Percentiles rank a stretch among this genome's conserved stretches.
Evolutionary conservation across 2,113 vertebrate species (phyloP).

Genomic region (Melanocharis versteri): DNA sequence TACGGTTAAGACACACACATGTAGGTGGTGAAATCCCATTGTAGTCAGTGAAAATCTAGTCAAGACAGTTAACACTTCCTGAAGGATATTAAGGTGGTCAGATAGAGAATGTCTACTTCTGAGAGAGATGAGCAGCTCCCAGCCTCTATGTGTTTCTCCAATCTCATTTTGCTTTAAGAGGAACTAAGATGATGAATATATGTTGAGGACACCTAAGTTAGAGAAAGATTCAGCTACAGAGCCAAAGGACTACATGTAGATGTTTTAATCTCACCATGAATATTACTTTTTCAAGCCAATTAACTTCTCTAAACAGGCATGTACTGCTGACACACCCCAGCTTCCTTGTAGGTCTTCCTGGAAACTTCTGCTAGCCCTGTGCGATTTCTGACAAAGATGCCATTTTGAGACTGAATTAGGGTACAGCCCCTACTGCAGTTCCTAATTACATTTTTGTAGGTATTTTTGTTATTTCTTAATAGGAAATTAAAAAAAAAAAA

Average conservation of each 20-base stretch:
- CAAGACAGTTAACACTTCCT: background rate
- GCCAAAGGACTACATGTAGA: background rate
- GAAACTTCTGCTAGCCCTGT: background rate
- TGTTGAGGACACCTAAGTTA: background rate
- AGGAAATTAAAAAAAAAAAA: background rate
- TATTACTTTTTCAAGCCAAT: background rate
- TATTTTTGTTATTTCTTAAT: background rate
- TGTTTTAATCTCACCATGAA: background rate
- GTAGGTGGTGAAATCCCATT: background rate
- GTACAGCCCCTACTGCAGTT: rapidly evolving
- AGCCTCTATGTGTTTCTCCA: background rate
- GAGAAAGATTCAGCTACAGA: background rate
- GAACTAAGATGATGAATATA: background rate
- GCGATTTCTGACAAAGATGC: background rate
- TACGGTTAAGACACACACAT: background rate
- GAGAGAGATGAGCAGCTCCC: background rate
- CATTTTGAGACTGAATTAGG: background rate
- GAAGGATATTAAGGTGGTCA: background rate
- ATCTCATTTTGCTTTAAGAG: background rate
- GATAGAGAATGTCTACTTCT: background rate
- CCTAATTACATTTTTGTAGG: background rate
- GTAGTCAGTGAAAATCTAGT: background rate
- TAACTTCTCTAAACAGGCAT: background rate
- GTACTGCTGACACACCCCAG: background rate
- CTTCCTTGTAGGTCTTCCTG: background rate